These are phyloP conservation scores for Channa striata DNA, from an alignment of 2,797 vertebrate species.

Conservation along the genomic window DNA sequence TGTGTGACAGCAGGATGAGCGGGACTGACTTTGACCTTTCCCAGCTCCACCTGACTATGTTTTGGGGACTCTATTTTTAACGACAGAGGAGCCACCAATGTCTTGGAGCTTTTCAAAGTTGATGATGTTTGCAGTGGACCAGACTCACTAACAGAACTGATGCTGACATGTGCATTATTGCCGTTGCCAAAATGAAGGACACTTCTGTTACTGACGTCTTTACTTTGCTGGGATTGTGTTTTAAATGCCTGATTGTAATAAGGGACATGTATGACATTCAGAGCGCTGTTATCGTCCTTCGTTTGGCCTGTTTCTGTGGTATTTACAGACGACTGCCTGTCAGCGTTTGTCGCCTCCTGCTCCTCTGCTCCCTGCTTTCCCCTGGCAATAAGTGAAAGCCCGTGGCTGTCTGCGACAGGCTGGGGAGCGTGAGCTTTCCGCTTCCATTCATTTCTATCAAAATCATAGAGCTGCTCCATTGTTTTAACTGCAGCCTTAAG, in stretches of 20 bases:
- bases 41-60: constrained; percentile 58
- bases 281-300: constrained; percentile 49
- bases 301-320: constrained; percentile 28
- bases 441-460: constrained; percentile 94
- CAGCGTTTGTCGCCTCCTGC: constrained; percentile 27
- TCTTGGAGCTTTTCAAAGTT: constrained; percentile 59
- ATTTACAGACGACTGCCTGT: constrained; percentile 66
- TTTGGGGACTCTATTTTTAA: constrained; percentile 79
- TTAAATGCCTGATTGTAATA: constrained; percentile 58
- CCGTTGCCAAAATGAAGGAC: constrained; percentile 77
- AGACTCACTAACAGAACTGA: constrained; percentile 61
- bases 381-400: constrained; percentile 89
- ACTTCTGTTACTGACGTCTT: constrained; percentile 76
- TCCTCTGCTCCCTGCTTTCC: constrained; percentile 81
- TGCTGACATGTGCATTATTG: constrained; percentile 60
- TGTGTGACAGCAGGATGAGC: constrained; percentile 61
- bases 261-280: constrained; percentile 72
- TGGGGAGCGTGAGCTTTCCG: constrained; percentile 89
- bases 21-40: constrained; percentile 56
- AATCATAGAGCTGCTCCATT: constrained; percentile 97
- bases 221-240: constrained; percentile 62
- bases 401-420: constrained; percentile 90
- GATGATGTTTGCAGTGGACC: constrained; percentile 52
- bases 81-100: constrained; percentile 64
- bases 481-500: constrained; percentile 95